Evolutionary conservation across 2,888 invertebrate species (phyloP), one percentile per base, ranked within the genome.

Genomic region (Gari tellinella): DNA sequence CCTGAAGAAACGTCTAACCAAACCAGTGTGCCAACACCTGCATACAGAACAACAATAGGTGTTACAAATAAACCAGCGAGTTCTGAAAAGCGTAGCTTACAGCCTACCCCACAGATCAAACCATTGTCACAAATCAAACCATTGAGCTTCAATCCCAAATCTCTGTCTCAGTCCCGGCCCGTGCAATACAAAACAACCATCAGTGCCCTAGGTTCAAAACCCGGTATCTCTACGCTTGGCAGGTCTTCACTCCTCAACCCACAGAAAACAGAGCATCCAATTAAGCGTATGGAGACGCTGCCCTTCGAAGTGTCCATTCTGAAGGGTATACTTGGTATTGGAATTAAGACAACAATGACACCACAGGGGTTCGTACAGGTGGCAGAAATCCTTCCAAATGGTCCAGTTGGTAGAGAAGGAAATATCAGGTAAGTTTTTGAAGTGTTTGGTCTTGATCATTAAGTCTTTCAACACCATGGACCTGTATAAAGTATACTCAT

Each of bases 241-340:
- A 63, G 69, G 26, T 53, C 65, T 43, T 67, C 75, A 17, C 52
- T 65, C 15, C 26, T 61, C 17, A 31, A 12, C 15, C 17, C 57
- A 23, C 68, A 67, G 51, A 79, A 80, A 49, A 46, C 66, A 14
- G 85, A 88, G 38, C 82, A 82, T 63, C 82, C 83, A 25, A 79
- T 79, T 46, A 79, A 79, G 48, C 75, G 90, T 7, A 84, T 81
- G 46, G 85, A 86, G 49, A 82, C 84, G 10, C 81, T 86, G 40
- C 86, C 88, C 25, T 90, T 90, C 57, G 86, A 88, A 72, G 86
- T 90, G 31, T 89, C 88, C 26, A 85, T 90, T 19, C 77, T 90
- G 57, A 89, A 89, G 68, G 89, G 90, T 23, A 87, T 90, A 58
- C 74, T 88, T 19, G 90, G 90, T n/a, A 69, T 90, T 26, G 90